Base-by-base conservation (phyloP, 2,888 invertebrate species). In the Pantelozetes paolii region DNA sequence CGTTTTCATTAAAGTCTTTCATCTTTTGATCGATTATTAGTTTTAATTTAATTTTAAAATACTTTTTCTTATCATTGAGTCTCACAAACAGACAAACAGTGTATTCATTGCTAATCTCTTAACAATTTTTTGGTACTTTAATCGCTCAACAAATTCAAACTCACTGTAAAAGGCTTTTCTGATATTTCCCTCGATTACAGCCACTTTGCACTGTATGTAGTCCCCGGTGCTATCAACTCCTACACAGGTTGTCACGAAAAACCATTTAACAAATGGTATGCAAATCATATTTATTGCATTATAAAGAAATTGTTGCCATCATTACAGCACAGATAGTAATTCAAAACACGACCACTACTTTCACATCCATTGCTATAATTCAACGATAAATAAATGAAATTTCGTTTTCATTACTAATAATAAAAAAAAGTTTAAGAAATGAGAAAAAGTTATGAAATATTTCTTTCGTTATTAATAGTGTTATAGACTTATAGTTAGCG, bases 221-320 rank as follows among this genome's bases (percentile, higher is more conserved):
- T 8, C 36, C 11, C 50, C 50, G 6, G 50, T 59, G 59, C 30
- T 59, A 20, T 59, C 59, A 59, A 59, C 59, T 59, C 59, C 59
- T 59, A 59, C 59, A 59, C 59, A 59, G 59, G 26, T 30, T 59
- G 59, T 59, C 59, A 59, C 59, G 59, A 59, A 59, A 59, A 30
- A 59, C 5, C 59, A 59, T 59, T 59, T 59, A 59, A 59, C 59
- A 59, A 28, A 23, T n/a, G 15, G 8, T 59, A 59, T 59, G 59
- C 30, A 59, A 59, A 59, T 59, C 15, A 59, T 59, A 59, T 59
- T 59, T 59, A 59, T 59, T 59, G 59, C 59, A 11, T 30, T 30
- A 59, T 59, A 59, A 59, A 26, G 28, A 13, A 36, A 36, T 36
- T 36, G 36, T 50, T n/a, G 50, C 20, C n/a, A 59, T 59, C 26